Evolutionary conservation across 2,113 vertebrate genomes (phyloP).

Genomic region (Mobula hypostoma): DNA sequence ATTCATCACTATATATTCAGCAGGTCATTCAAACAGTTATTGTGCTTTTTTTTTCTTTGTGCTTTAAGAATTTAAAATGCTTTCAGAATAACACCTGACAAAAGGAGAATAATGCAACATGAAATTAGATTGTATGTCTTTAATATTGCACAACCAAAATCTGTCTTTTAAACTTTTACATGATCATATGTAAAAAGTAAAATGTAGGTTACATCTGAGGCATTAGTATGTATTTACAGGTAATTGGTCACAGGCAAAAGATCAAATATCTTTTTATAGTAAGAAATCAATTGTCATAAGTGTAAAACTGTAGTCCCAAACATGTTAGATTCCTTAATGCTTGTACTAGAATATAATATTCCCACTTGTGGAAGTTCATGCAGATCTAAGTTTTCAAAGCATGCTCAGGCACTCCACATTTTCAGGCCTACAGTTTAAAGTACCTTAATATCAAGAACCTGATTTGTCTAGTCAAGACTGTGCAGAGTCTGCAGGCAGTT

Average conservation of each 20-base stretch:
- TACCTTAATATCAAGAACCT: conserved; percentile 35
- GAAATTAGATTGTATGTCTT: conserved; percentile 57
- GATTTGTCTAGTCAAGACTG: conserved; percentile 33
- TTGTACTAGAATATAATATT: conserved; percentile 11
- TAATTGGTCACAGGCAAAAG: conserved; percentile 26
- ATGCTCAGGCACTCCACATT: conserved; percentile 26
- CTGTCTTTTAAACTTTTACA: conserved; percentile 52
- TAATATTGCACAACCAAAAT: conserved; percentile 65
- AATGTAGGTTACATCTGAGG: conserved; percentile 62
- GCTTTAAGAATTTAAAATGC: neutral
- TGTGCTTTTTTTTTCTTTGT: neutral
- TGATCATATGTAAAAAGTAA: conserved; percentile 65
- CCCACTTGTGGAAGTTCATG: conserved; percentile 1
- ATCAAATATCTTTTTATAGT: conserved; percentile 29
- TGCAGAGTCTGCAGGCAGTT: conserved; percentile 21
- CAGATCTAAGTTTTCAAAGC: neutral
- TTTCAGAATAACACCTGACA: conserved; percentile 7
- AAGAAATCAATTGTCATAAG: conserved; percentile 15
- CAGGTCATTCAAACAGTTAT: neutral
- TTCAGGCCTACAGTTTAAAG: conserved; percentile 32
- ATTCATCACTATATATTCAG: conserved; percentile 11
- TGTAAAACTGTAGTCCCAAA: conserved; percentile 38
- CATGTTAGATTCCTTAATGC: conserved; percentile 27
- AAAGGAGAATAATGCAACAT: conserved; percentile 26
- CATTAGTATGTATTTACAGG: conserved; percentile 62